Base-by-base conservation (phyloP, 2,113 vertebrate species). In the Seriola aureovittata region DNA sequence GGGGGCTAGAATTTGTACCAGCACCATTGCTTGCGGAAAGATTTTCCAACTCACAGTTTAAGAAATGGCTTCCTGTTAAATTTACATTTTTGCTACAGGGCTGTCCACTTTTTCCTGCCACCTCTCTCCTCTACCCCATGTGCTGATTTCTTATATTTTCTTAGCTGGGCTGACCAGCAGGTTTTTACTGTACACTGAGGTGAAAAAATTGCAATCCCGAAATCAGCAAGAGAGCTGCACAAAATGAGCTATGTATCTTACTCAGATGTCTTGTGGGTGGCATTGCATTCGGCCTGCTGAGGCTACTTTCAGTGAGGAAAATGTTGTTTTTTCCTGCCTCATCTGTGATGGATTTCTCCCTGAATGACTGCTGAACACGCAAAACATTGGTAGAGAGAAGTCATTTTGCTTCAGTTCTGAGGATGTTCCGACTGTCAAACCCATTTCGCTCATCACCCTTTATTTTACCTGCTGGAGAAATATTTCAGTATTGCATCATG, bases 351-450 rank as follows among this genome's bases (percentile, higher is more conserved):
- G 62, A 86, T 76, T 78, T 65, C 67, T 74, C 59, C 60, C 48
- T 29, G 71, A 76, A 76, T 67, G 75, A 82, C 50, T 78, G 72
- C 72, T 86, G 82, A 84, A 73, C 59, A 77, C 69, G 75, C 78
- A 76, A 57, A 78, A 88, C 19, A 7, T 12, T 25, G 23, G 19
- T 16, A 10, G 50, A 38, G 64, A 67, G 12, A 38, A 59, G 14
- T 19, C 23, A 66, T 66, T 74, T 71, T 46, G 29, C 64, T 87
- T 65, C 34, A 21, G 42, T 63, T 69, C 1, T 10, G 69, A 46
- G 8, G 44, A 72, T 57, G 25, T 38, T 83, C n/a, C 38, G 38
- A 58, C 63, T 81, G 63, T 54, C 67, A 36, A 66, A 79, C 7
- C 11, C 34, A 76, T 82, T 81, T 63, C 4, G 8, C 40, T 60